These are phyloP conservation scores for Kryptopterus vitreolus DNA, from an alignment of 2,797 vertebrate genomes.

Conservation along the genomic window DNA sequence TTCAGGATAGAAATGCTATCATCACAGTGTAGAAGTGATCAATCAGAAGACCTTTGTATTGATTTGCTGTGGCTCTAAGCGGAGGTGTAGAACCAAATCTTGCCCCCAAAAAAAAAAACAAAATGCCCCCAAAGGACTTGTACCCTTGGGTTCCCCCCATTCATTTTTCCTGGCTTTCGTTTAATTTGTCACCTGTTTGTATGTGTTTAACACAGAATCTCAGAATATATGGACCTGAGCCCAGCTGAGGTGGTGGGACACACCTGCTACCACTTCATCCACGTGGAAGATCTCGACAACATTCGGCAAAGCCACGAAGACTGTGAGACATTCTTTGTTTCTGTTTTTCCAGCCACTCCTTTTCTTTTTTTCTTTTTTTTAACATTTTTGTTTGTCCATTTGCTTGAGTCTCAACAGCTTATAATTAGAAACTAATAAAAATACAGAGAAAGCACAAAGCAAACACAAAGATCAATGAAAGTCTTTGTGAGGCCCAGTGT, in stretches of 20 bases:
- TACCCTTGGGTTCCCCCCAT: background rate
- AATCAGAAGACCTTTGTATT: slow-evolving; percentile 1
- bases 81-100: background rate
- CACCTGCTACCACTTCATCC: slow-evolving; percentile 86
- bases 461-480: slow-evolving; percentile 24
- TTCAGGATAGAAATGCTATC: background rate
- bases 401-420: background rate
- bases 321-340: slow-evolving; percentile 68
- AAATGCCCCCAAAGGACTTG: background rate
- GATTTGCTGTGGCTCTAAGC: background rate
- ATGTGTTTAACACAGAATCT: slow-evolving; percentile 73
- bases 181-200: background rate
- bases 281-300: slow-evolving; percentile 84
- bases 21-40: background rate
- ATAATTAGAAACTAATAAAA: slow-evolving; percentile 29
- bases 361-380: background rate
- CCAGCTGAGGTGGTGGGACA: slow-evolving; percentile 86
- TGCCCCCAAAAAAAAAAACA: background rate
- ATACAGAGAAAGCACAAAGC: background rate
- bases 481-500: slow-evolving; percentile 16
- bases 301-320: slow-evolving; percentile 87
- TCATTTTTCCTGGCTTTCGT: background rate
- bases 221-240: slow-evolving; percentile 88
- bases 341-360: background rate
- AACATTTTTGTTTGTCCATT: background rate